Percentiles rank a stretch among this genome's conserved stretches.
phyloP scores from a whole-genome alignment of 2,888 invertebrate genomes.

The Dusona sp. region DNA sequence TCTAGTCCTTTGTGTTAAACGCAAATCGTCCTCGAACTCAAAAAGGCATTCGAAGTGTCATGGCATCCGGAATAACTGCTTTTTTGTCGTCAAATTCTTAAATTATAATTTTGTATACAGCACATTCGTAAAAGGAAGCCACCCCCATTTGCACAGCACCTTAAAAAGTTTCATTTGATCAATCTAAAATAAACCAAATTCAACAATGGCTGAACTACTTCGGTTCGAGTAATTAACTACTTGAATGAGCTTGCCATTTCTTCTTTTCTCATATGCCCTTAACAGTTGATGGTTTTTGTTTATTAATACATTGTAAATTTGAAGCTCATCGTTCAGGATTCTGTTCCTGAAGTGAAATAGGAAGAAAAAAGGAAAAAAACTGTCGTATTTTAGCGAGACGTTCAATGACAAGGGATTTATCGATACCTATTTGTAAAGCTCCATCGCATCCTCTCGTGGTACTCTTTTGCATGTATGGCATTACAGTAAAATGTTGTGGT shows the following conservation, averaged over 20 bases:
- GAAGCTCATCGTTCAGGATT: not conserved
- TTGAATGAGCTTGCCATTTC: no score
- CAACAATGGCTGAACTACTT: no score
- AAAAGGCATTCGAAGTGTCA: not conserved
- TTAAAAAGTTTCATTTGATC: no score
- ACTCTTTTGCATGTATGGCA: slow-evolving; percentile 25
- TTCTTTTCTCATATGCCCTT: no score
- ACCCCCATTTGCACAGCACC: no score
- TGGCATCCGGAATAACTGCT: not conserved
- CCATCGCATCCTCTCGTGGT: not conserved
- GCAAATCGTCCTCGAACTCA: not conserved
- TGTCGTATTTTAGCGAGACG: slow-evolving; percentile 49
- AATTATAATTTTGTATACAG: not conserved
- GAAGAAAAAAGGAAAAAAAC: not conserved
- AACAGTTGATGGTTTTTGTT: no score
- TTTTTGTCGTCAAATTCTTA: not conserved
- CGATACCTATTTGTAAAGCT: slow-evolving; percentile 55
- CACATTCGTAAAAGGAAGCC: not conserved
- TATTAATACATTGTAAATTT: not conserved
- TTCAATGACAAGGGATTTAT: slow-evolving; percentile 66
- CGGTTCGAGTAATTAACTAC: no score
- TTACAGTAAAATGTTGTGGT: slow-evolving; percentile 18
- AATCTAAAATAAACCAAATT: no score
- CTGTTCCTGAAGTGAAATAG: not conserved
- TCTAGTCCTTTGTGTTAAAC: not conserved